phyloP scores from a whole-genome alignment of 1,140 invertebrate species.

The Probaryconus sp. region DNA sequence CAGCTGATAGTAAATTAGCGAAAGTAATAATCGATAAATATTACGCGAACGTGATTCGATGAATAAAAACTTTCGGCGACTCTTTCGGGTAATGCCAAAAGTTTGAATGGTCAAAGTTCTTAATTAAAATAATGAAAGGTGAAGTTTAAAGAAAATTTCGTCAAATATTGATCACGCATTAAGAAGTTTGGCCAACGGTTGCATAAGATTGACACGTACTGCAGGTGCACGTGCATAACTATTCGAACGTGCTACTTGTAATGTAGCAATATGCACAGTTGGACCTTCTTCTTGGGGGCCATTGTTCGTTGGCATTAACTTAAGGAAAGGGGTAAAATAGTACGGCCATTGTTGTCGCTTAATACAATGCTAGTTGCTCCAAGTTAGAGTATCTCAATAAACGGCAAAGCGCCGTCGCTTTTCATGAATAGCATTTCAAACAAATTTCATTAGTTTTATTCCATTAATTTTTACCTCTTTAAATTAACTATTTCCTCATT shows the following conservation, averaged over 20 bases:
- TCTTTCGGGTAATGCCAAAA: too few species aligned
- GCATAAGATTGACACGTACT: constrained; percentile 3
- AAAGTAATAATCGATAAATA: too few species aligned
- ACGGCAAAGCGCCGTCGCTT: not conserved
- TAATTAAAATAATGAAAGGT: too few species aligned
- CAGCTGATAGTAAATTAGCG: too few species aligned
- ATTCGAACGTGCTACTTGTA: constrained; percentile 6
- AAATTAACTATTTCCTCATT: too few species aligned
- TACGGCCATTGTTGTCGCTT: constrained; percentile 12
- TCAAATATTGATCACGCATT: constrained; percentile 1
- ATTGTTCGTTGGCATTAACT: constrained; percentile 5
- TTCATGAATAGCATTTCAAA: too few species aligned
- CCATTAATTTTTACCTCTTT: too few species aligned
- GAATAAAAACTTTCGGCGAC: too few species aligned
- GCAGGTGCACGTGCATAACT: constrained; percentile 7
- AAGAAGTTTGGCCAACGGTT: constrained; percentile 16
- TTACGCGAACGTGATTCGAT: too few species aligned
- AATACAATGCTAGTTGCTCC: not conserved
- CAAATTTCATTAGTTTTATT: too few species aligned
- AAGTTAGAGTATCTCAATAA: constrained; percentile 1
- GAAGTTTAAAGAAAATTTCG: too few species aligned
- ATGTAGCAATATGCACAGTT: not conserved
- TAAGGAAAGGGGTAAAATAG: constrained; percentile 7
- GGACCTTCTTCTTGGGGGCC: constrained; percentile 2
- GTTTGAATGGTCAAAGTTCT: not conserved